Evolutionary conservation across 2,888 invertebrate species (phyloP).

Genomic region (Cecidostiba fungosa): DNA sequence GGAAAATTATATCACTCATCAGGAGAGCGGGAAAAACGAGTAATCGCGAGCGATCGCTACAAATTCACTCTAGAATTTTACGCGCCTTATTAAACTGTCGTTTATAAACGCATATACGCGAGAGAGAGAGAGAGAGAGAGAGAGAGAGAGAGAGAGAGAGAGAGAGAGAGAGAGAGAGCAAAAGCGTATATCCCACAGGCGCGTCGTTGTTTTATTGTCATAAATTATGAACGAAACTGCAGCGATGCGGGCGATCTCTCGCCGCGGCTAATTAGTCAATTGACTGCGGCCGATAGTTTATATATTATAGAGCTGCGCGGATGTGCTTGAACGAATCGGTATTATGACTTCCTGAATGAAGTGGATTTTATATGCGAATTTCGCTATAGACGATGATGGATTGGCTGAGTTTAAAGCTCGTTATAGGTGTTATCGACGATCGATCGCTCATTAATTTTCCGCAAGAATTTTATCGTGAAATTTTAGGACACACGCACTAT

Average conservation of each 20-base stretch:
- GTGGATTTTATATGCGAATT: not conserved
- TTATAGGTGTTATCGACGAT: not conserved
- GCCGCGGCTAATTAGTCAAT: slow-evolving; percentile 34
- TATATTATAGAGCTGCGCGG: not conserved
- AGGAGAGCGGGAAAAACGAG: not conserved
- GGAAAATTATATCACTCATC: slow-evolving; percentile 13
- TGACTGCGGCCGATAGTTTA: not conserved
- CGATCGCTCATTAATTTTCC: not conserved
- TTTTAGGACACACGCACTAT: not conserved
- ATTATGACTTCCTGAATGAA: not conserved
- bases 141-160: too few species aligned
- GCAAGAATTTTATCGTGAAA: too few species aligned
- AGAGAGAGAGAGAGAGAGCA: too few species aligned
- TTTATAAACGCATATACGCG: not conserved
- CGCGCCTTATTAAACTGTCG: slow-evolving; percentile 38
- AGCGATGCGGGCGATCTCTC: slow-evolving; percentile 26
- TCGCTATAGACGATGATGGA: not conserved
- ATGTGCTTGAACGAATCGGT: not conserved
- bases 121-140: not conserved
- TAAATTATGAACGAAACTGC: slow-evolving; percentile 45
- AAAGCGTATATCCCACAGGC: not conserved
- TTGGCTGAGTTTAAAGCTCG: not conserved
- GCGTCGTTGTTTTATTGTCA: slow-evolving; percentile 41
- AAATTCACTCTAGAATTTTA: slow-evolving; percentile 30
- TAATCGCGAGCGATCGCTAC: not conserved